phyloP scores from a whole-genome alignment of 1,140 invertebrate genomes.

The Leucophenga varia region DNA sequence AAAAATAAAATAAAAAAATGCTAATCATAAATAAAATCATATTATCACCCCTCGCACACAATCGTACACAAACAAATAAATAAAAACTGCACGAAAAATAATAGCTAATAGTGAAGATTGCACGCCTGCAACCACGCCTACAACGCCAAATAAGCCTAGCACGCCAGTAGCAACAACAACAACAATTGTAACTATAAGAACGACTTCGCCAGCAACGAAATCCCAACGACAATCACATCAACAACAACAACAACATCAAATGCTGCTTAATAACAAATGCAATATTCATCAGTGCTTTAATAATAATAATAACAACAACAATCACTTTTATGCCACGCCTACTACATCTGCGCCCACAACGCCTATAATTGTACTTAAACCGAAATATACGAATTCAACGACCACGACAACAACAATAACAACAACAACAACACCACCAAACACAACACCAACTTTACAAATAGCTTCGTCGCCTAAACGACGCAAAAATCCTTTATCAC shows the following conservation, averaged over 20 bases:
- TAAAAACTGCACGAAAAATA: no score
- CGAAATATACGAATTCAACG: conserved; percentile 11
- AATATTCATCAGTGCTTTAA: background rate
- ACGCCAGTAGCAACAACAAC: conserved; percentile 21
- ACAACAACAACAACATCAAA: conserved; percentile 3
- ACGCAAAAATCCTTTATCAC: conserved; percentile 43
- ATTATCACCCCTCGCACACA: no score
- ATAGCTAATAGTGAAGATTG: background rate
- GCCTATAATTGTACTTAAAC: conserved; percentile 36
- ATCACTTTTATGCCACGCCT: conserved; percentile 27
- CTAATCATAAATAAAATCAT: no score
- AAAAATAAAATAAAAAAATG: no score
- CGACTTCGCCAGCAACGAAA: background rate
- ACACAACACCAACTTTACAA: conserved; percentile 2
- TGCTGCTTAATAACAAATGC: background rate
- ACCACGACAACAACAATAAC: conserved; percentile 12
- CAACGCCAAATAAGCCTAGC: conserved; percentile 14
- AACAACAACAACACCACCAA: conserved; percentile 5
- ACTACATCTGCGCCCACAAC: conserved; percentile 23
- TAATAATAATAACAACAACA: conserved; percentile 6
- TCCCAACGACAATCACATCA: conserved; percentile 1
- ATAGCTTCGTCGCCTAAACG: conserved; percentile 26
- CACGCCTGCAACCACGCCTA: background rate
- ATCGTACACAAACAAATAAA: no score
- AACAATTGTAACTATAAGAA: background rate